Evolutionary conservation across 2,113 vertebrate genomes (phyloP).

Genomic region (Chlamydotis undulata): DNA sequence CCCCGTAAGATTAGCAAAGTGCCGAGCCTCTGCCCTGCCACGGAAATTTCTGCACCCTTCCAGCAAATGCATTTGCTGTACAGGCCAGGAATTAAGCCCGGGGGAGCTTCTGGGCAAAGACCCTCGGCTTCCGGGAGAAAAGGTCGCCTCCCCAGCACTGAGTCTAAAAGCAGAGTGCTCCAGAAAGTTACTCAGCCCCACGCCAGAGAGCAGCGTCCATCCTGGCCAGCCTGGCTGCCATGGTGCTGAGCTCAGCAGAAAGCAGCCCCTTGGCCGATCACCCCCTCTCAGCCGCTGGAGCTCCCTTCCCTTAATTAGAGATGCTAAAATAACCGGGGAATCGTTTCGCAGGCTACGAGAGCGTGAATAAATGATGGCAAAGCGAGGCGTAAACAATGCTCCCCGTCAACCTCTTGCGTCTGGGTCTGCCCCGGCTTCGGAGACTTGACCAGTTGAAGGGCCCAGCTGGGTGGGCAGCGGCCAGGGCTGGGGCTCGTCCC

Average conservation of each 20-base stretch:
- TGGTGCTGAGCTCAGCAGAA: slow-evolving; percentile 38
- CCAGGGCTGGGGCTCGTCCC: neutral
- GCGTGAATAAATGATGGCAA: slow-evolving; percentile 57
- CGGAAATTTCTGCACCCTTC: neutral
- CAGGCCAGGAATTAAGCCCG: neutral
- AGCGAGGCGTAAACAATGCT: neutral
- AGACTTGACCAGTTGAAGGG: neutral
- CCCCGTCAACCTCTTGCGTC: neutral
- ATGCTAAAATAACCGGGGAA: slow-evolving; percentile 38
- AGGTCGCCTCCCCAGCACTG: neutral
- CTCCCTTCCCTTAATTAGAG: slow-evolving; percentile 57
- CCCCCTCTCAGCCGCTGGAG: neutral
- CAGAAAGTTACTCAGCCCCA: neutral
- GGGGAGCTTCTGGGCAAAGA: neutral
- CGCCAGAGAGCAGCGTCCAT: neutral
- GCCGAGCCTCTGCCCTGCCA: neutral
- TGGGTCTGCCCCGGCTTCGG: neutral
- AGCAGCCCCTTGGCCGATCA: neutral
- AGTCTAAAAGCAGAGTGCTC: neutral
- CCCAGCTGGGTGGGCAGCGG: neutral
- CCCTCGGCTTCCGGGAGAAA: slow-evolving; percentile 6
- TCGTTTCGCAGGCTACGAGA: slow-evolving; percentile 38
- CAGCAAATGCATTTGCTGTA: slow-evolving; percentile 16
- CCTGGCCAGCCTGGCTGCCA: neutral
- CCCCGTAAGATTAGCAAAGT: neutral